Conservation (phyloP, 2,888 invertebrate genomes). For the Lamproptera curius region DNA sequence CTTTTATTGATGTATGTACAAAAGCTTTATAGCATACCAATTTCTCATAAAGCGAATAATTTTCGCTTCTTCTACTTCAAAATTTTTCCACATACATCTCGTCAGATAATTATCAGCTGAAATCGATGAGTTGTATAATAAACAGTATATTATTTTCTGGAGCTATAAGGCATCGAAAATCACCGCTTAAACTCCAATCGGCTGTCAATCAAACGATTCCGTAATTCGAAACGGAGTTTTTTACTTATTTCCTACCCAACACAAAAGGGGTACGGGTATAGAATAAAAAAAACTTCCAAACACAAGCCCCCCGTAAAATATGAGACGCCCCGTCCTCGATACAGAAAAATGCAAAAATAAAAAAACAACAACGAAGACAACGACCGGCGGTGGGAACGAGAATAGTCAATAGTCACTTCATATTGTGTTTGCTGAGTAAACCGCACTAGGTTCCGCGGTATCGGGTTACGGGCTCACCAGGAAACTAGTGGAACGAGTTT, state of each 20-base stretch:
- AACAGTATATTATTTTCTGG: too few species aligned
- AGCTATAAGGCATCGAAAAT: slow-evolving; percentile 17
- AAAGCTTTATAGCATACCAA: too few species aligned
- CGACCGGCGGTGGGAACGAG: slow-evolving; percentile 56
- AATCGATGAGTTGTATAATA: too few species aligned
- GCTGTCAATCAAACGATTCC: slow-evolving; percentile 47
- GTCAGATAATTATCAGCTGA: too few species aligned
- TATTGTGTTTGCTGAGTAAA: slow-evolving; percentile 73
- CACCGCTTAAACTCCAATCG: slow-evolving; percentile 34
- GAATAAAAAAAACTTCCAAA: slow-evolving; percentile 40
- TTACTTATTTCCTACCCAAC: slow-evolving; percentile 62
- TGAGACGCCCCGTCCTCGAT: slow-evolving; percentile 57
- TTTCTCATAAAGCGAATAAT: too few species aligned
- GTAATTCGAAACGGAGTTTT: slow-evolving; percentile 53
- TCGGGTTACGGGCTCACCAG: slow-evolving; percentile 52
- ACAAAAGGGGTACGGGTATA: slow-evolving; percentile 43
- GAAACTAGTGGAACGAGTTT: slow-evolving; percentile 24
- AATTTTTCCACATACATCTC: too few species aligned
- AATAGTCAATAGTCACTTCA: slow-evolving; percentile 77
- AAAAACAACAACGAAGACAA: slow-evolving; percentile 58
- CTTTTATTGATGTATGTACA: too few species aligned
- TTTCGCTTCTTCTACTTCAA: too few species aligned
- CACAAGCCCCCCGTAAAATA: slow-evolving; percentile 54
- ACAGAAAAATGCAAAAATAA: slow-evolving; percentile 68
- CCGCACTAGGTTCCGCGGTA: slow-evolving; percentile 67